These are phyloP conservation scores for Lasaia peninsularis DNA, from an alignment of 1,140 invertebrate species.

Conservation along the genomic window DNA sequence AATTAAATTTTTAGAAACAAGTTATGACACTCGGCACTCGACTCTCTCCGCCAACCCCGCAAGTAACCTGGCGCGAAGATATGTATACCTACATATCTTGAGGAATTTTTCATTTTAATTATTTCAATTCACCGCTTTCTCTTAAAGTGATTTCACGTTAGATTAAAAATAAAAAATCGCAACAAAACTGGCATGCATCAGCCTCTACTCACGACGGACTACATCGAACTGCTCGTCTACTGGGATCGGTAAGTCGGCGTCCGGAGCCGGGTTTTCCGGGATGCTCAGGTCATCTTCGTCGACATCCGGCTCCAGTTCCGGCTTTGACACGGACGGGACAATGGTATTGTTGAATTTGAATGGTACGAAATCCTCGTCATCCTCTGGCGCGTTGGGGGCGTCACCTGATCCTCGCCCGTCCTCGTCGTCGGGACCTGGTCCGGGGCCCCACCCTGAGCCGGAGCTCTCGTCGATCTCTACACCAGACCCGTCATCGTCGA, in stretches of 20 bases:
- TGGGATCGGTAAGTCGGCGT: conserved; percentile 38
- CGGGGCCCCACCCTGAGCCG: conserved; percentile 73
- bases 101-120: too few relatives aligned
- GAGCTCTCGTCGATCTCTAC: conserved; percentile 75
- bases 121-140: too few relatives aligned
- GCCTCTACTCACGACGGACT: conserved; percentile 74
- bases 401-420: conserved; percentile 70
- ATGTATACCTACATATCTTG: too few relatives aligned
- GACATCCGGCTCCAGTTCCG: neutral
- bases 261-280: conserved; percentile 31
- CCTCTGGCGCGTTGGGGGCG: conserved; percentile 40
- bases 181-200: conserved; percentile 72
- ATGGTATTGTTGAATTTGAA: too few relatives aligned
- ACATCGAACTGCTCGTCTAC: conserved; percentile 48
- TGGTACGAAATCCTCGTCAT: conserved; percentile 57
- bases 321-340: neutral
- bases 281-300: conserved; percentile 25
- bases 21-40: too few relatives aligned
- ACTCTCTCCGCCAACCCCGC: too few relatives aligned
- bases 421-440: conserved; percentile 73
- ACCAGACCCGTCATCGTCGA: conserved; percentile 75
- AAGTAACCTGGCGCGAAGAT: too few relatives aligned
- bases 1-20: too few relatives aligned
- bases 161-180: conserved; percentile 45
- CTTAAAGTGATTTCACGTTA: conserved; percentile 1